Percentiles rank a stretch among this genome's conserved stretches.
phyloP scores from a whole-genome alignment of 1,140 invertebrate species.

The Paracyclopina nana region DNA sequence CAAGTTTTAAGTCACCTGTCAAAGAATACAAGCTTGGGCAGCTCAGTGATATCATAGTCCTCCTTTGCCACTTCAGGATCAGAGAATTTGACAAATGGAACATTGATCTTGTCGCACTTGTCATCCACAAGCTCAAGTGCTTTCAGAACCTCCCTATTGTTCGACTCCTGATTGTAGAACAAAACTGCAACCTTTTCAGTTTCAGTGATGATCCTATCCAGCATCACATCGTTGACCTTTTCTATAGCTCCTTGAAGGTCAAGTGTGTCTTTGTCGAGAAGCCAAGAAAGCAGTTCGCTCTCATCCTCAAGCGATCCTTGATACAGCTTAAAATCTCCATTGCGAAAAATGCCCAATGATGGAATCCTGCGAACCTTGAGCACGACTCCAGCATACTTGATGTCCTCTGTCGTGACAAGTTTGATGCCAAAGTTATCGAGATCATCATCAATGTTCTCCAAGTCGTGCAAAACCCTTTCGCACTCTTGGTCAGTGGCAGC shows the following conservation, averaged over 20 bases:
- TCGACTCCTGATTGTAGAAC: conserved; percentile 49
- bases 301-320: conserved; percentile 63
- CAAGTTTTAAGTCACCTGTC: no score
- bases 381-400: conserved; percentile 42
- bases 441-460: conserved; percentile 85
- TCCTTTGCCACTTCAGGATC: conserved; percentile 49
- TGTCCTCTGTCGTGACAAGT: conserved; percentile 65
- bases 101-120: conserved; percentile 67
- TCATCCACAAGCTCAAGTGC: conserved; percentile 76
- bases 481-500: conserved; percentile 70
- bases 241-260: conserved; percentile 82
- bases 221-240: conserved; percentile 73
- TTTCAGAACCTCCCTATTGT: conserved; percentile 26
- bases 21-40: conserved; percentile 45
- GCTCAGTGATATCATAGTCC: no score
- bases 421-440: conserved; percentile 79
- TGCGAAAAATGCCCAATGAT: conserved; percentile 67
- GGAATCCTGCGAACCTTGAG: conserved; percentile 65
- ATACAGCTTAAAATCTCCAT: conserved; percentile 45
- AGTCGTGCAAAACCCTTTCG: conserved; percentile 55
- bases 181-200: conserved; percentile 75
- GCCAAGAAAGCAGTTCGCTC: conserved; percentile 65
- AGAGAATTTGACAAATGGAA: conserved; percentile 77
- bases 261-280: conserved; percentile 72
- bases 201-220: conserved; percentile 68